Evolutionary conservation across 2,797 vertebrate species (phyloP).

Genomic region (Sphenopsis melanotis): DNA sequence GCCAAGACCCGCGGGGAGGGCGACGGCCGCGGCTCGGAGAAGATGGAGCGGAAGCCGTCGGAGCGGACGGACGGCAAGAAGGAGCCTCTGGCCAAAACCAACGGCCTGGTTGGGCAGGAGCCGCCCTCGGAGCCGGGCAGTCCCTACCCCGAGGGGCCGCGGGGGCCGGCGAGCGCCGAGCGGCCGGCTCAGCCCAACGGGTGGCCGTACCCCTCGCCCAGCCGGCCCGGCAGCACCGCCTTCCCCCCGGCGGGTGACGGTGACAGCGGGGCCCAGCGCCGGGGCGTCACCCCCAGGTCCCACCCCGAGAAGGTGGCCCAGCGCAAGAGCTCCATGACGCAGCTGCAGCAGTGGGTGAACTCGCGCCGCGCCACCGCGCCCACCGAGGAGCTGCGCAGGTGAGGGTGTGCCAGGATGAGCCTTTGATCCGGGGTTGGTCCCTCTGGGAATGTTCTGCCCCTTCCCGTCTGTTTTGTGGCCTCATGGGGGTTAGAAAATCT

Average conservation of each 20-base stretch:
- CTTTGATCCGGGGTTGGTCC: not conserved
- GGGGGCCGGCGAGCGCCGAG: slow-evolving; percentile 39
- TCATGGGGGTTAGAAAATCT: not conserved
- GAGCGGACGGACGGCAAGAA: slow-evolving; percentile 70
- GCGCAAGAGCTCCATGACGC: slow-evolving; percentile 94
- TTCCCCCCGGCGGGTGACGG: slow-evolving; percentile 68
- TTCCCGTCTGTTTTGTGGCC: fast-evolving
- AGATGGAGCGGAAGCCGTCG: slow-evolving; percentile 34
- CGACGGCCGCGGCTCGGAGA: slow-evolving; percentile 72
- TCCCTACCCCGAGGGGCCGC: slow-evolving; percentile 67
- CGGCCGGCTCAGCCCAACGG: slow-evolving; percentile 77
- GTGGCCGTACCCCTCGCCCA: slow-evolving; percentile 75
- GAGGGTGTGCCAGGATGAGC: not conserved
- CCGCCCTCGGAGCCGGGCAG: slow-evolving; percentile 65
- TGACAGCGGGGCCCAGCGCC: slow-evolving; percentile 75
- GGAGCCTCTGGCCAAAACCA: slow-evolving; percentile 74
- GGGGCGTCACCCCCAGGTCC: slow-evolving; percentile 80
- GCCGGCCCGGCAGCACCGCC: slow-evolving; percentile 64
- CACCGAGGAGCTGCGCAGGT: slow-evolving; percentile 88
- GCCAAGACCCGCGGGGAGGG: slow-evolving; percentile 75
- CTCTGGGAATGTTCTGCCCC: not conserved
- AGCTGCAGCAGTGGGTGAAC: slow-evolving; percentile 97
- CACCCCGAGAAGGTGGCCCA: slow-evolving; percentile 88
- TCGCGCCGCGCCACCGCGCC: slow-evolving; percentile 77
- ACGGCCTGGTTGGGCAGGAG: slow-evolving; percentile 73